Evolutionary conservation across 2,888 invertebrate genomes (phyloP).

Genomic region (Neoaliturus tenellus): DNA sequence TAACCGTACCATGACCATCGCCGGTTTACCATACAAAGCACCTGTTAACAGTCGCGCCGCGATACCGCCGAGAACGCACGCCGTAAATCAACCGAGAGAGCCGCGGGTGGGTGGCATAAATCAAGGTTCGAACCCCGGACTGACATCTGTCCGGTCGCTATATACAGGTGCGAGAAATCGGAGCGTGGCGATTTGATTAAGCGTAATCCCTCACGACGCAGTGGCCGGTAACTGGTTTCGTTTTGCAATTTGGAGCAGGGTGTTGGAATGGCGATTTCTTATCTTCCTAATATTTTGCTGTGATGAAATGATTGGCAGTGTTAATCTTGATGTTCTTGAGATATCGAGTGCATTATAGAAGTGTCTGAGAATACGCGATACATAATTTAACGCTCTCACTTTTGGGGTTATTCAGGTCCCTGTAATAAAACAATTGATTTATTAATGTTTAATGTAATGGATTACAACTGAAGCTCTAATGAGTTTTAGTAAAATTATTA

Average conservation of each 20-base stretch:
- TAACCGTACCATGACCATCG: not conserved
- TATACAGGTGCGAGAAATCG: conserved; percentile 13
- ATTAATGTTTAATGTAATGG: too few relatives aligned
- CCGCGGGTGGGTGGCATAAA: not conserved
- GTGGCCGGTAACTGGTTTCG: not conserved
- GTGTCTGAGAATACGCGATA: too few relatives aligned
- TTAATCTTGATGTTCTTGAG: not conserved
- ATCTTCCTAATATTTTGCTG: not conserved
- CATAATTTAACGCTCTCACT: too few relatives aligned
- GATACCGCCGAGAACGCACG: not conserved
- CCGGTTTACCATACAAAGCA: conserved; percentile 32
- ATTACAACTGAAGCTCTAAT: too few relatives aligned
- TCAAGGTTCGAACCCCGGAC: conserved; percentile 4
- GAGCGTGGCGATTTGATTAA: conserved; percentile 30
- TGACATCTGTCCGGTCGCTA: not conserved
- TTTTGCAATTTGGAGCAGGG: conserved; percentile 7
- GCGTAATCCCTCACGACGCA: not conserved
- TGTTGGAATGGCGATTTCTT: not conserved
- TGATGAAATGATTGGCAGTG: not conserved
- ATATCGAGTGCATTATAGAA: too few relatives aligned
- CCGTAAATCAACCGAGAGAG: conserved; percentile 11
- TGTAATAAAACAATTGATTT: too few relatives aligned
- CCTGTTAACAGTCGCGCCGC: not conserved
- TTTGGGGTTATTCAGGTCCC: too few relatives aligned
- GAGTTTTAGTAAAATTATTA: too few relatives aligned